Conservation (phyloP, 1,140 invertebrate species). For the Drosophila kanapiae region DNA sequence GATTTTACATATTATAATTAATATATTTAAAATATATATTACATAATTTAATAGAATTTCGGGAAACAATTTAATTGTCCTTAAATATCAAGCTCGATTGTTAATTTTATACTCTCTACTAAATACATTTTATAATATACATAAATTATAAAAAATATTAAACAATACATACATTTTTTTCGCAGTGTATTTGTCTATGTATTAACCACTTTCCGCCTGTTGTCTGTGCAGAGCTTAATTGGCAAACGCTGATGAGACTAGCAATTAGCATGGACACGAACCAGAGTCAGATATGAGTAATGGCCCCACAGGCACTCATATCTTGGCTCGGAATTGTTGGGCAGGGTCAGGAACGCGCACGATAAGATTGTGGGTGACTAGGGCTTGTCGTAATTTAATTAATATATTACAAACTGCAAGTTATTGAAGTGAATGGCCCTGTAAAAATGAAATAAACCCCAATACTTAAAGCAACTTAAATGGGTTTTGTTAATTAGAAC, state of each 20-base stretch:
- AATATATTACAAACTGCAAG: too few species aligned
- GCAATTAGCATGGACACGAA: conserved; percentile 58
- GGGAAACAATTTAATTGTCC: too few species aligned
- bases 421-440: background rate
- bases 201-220: conserved; percentile 15
- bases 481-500: background rate
- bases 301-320: conserved; percentile 11
- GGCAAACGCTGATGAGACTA: conserved; percentile 33
- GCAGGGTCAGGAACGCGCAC: conserved; percentile 7
- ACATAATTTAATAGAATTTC: too few species aligned
- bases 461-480: background rate
- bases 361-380: background rate
- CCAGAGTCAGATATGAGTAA: conserved; percentile 27
- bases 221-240: conserved; percentile 50
- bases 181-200: conserved; percentile 10
- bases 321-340: background rate
- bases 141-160: background rate
- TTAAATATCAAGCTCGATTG: too few species aligned
- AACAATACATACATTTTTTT: background rate
- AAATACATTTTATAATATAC: background rate
- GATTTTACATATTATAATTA: too few species aligned
- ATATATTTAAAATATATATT: too few species aligned
- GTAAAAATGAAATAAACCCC: background rate
- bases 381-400: background rate
- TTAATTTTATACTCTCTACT: background rate